Conservation (phyloP, 1,140 invertebrate genomes). For the Drosophila repletoides region DNA sequence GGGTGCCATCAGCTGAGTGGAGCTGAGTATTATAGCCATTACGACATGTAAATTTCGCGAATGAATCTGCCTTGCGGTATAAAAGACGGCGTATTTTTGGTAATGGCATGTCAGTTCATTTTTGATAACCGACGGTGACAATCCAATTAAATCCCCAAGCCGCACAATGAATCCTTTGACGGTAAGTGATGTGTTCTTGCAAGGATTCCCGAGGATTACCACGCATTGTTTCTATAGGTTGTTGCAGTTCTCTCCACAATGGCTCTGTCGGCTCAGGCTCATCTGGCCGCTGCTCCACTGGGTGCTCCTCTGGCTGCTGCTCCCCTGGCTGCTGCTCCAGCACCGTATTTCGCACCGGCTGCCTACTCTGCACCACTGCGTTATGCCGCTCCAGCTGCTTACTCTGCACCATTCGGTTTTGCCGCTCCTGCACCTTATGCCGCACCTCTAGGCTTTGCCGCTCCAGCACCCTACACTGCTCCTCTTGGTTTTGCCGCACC, state of each 20-base stretch:
- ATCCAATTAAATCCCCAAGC: slow-evolving; percentile 63
- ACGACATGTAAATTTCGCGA: slow-evolving; percentile 66
- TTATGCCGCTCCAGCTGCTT: slow-evolving; percentile 25
- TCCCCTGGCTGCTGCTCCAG: slow-evolving; percentile 35
- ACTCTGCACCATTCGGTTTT: slow-evolving; percentile 37
- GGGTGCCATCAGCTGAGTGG: slow-evolving; percentile 31
- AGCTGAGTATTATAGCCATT: not conserved
- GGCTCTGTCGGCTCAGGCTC: slow-evolving; percentile 69
- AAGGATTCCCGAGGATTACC: not conserved
- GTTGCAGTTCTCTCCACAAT: slow-evolving; percentile 79
- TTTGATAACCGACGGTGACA: slow-evolving; percentile 81
- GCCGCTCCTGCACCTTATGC: slow-evolving; percentile 64
- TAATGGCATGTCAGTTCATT: slow-evolving; percentile 81
- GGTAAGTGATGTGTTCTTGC: slow-evolving; percentile 56
- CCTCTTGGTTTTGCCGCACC: slow-evolving; percentile 54
- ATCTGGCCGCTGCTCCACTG: slow-evolving; percentile 53
- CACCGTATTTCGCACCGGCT: slow-evolving; percentile 30
- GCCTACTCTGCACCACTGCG: too few species aligned
- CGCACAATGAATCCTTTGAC: slow-evolving; percentile 81
- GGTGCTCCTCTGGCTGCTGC: slow-evolving; percentile 34
- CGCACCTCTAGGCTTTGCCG: slow-evolving; percentile 47
- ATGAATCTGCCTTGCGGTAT: slow-evolving; percentile 59
- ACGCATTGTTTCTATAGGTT: slow-evolving; percentile 44
- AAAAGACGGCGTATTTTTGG: slow-evolving; percentile 72
- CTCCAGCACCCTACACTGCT: slow-evolving; percentile 49